Conservation (phyloP, 1,140 invertebrate species). For the Halictus rubicundus region DNA sequence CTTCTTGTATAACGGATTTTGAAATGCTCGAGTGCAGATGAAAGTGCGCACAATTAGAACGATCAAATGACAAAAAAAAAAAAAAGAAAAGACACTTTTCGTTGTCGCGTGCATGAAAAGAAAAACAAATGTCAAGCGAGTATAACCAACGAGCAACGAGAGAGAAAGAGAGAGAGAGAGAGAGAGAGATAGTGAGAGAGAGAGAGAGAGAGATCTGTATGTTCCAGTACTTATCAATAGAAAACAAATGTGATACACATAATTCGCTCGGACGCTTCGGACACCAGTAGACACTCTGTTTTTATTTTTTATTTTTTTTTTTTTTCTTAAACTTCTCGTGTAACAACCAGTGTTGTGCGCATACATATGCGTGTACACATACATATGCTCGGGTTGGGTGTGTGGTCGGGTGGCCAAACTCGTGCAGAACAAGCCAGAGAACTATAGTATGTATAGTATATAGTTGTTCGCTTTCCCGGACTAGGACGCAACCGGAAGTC, state of each 20-base stretch:
- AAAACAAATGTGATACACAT: constrained; percentile 21
- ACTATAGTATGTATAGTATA: too few species aligned
- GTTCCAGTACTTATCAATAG: constrained; percentile 6
- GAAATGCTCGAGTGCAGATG: constrained; percentile 27
- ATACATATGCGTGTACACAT: not conserved
- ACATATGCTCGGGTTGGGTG: not conserved
- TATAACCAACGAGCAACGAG: constrained; percentile 44
- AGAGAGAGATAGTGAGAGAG: too few species aligned
- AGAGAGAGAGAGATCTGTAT: constrained; percentile 46
- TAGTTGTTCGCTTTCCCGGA: not conserved
- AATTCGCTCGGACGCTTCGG: not conserved
- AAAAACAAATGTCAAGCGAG: constrained; percentile 41
- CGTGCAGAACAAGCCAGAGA: too few species aligned
- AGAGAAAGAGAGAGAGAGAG: too few species aligned
- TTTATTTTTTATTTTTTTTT: not conserved
- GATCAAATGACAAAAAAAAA: too few species aligned
- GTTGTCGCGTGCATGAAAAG: constrained; percentile 42
- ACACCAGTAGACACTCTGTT: constrained; percentile 60
- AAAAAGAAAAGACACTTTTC: constrained; percentile 25
- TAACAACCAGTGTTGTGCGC: constrained; percentile 31
- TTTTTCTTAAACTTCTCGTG: not conserved
- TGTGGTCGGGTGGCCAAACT: constrained; percentile 31
- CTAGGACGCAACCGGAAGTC: too few species aligned
- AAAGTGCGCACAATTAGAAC: constrained; percentile 28
- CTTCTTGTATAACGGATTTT: not conserved